Percentiles rank a stretch among this genome's conserved stretches.
phyloP scores from a whole-genome alignment of 1,140 invertebrate species.

The Solenopsis fugax region DNA sequence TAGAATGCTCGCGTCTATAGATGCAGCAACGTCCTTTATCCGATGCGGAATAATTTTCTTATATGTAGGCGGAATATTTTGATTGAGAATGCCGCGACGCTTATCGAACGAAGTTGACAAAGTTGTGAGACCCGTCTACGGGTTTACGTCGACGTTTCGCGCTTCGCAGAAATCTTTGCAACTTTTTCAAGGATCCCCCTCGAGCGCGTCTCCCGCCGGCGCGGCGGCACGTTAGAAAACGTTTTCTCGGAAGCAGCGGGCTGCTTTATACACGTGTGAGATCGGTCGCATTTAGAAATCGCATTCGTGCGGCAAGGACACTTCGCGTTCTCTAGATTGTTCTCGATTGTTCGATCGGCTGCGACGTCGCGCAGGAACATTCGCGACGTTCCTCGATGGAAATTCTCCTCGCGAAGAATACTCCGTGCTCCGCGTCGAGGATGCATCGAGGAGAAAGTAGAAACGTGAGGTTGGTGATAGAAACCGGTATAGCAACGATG shows the following conservation, averaged over 20 bases:
- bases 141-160: slow-evolving; percentile 9
- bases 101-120: slow-evolving; percentile 42
- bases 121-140: neutral
- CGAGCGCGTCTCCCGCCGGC: neutral
- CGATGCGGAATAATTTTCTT: slow-evolving; percentile 35
- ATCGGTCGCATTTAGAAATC: slow-evolving; percentile 30
- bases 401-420: neutral
- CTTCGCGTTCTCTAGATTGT: slow-evolving; percentile 39
- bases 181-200: slow-evolving; percentile 57
- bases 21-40: slow-evolving; percentile 15
- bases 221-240: neutral
- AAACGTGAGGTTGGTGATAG: neutral
- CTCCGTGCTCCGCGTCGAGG: neutral
- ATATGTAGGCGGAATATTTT: slow-evolving; percentile 50
- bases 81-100: slow-evolving; percentile 21
- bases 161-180: slow-evolving; percentile 43
- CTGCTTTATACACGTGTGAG: slow-evolving; percentile 36
- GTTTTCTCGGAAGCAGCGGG: too few species aligned
- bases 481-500: neutral
- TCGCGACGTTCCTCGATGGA: slow-evolving; percentile 19
- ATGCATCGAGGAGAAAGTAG: neutral
- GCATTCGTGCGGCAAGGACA: slow-evolving; percentile 39
- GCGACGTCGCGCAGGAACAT: slow-evolving; percentile 6
- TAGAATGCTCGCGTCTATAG: neutral
- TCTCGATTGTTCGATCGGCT: slow-evolving; percentile 35